Conservation (phyloP, 1,140 invertebrate species). For the Bactericera cockerelli region DNA sequence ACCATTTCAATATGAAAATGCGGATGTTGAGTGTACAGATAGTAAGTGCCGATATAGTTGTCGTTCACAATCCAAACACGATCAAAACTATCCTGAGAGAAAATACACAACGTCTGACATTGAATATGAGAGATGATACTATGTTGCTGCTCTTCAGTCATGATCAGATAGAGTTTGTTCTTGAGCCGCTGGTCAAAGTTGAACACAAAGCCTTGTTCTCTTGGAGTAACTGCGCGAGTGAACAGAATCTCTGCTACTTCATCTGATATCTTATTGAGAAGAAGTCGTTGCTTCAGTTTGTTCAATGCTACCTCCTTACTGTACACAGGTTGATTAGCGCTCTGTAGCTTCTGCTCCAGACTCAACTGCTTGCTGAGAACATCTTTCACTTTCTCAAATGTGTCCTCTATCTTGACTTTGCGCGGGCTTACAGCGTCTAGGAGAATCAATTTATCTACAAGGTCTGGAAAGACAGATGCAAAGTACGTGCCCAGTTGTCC, state of each 20-base stretch:
- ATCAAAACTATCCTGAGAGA: slow-evolving; percentile 19
- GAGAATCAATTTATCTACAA: slow-evolving; percentile 34
- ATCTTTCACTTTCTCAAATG: slow-evolving; percentile 23
- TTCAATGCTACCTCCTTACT: slow-evolving; percentile 35
- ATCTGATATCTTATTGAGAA: slow-evolving; percentile 25
- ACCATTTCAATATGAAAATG: slow-evolving; percentile 26
- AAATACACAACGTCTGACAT: slow-evolving; percentile 26
- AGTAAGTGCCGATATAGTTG: not conserved
- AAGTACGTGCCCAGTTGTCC: slow-evolving; percentile 32
- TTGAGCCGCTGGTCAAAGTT: slow-evolving; percentile 28
- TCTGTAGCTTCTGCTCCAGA: slow-evolving; percentile 16
- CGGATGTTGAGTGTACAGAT: not conserved
- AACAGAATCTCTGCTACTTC: slow-evolving; percentile 34
- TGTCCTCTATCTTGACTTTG: slow-evolving; percentile 23
- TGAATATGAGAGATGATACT: slow-evolving; percentile 18
- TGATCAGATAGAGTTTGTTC: slow-evolving; percentile 10
- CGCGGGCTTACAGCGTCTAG: slow-evolving; percentile 34
- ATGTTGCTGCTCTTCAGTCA: slow-evolving; percentile 18
- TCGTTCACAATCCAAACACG: not conserved
- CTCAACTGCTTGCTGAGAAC: slow-evolving; percentile 22
- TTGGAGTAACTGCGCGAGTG: slow-evolving; percentile 30
- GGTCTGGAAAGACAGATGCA: slow-evolving; percentile 33
- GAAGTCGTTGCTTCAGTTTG: slow-evolving; percentile 27
- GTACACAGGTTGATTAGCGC: slow-evolving; percentile 28
- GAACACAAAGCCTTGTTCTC: slow-evolving; percentile 26